Percentiles rank a stretch among this genome's conserved stretches.
Evolutionary conservation across 2,797 vertebrate genomes (phyloP).

Genomic region (Poecilia picta): DNA sequence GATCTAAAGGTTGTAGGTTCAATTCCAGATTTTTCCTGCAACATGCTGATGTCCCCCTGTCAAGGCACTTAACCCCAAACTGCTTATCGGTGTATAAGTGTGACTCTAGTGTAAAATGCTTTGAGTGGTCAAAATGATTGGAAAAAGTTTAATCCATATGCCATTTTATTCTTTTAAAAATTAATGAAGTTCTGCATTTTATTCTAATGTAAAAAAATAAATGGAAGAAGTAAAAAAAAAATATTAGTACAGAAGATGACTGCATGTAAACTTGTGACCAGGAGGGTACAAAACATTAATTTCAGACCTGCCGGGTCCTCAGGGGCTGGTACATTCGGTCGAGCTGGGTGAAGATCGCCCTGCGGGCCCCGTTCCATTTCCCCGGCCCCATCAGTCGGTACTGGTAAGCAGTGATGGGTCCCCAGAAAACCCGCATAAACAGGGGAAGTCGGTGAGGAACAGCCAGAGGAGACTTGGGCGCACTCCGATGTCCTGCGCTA

Average conservation of each 20-base stretch:
- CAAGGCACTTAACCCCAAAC: no score
- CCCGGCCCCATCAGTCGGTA: conserved; percentile 85
- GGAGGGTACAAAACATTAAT: neutral
- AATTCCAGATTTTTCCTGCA: no score
- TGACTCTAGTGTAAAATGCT: no score
- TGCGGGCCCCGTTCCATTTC: conserved; percentile 80
- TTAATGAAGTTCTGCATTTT: neutral
- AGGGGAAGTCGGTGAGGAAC: conserved; percentile 83
- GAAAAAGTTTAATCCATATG: no score
- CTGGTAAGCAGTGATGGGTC: conserved; percentile 85
- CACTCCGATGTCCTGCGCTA: conserved; percentile 79
- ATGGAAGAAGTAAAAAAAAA: neutral
- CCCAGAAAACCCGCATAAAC: conserved; percentile 75
- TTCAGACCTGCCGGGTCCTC: conserved; percentile 74
- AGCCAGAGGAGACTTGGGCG: conserved; percentile 77
- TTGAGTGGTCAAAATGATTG: no score
- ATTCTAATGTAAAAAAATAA: neutral
- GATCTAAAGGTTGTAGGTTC: no score
- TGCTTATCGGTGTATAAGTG: no score
- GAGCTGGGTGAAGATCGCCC: conserved; percentile 81
- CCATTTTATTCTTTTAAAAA: neutral
- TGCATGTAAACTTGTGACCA: neutral
- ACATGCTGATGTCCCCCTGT: no score
- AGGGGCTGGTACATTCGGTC: conserved; percentile 80
- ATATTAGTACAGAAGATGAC: neutral